These are phyloP conservation scores for Steatornis caripensis DNA, from an alignment of 2,113 vertebrate species.

Conservation along the genomic window DNA sequence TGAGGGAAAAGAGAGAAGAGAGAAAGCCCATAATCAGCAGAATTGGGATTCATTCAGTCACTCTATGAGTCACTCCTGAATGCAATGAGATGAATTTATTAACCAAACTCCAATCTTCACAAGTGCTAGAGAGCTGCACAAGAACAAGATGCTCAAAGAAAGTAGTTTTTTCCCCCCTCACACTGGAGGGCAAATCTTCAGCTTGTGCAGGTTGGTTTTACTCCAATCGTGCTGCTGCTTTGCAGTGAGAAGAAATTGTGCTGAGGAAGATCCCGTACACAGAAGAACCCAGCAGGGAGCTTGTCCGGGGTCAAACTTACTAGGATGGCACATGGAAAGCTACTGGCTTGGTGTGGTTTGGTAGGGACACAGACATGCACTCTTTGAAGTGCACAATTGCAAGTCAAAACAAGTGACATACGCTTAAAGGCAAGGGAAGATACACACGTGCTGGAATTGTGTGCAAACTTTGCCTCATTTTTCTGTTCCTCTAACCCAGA, in stretches of 20 bases:
- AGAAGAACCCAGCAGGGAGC: background rate
- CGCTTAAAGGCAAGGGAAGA: background rate
- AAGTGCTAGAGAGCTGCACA: background rate
- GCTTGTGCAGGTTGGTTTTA: background rate
- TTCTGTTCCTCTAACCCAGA: background rate
- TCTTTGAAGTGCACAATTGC: background rate
- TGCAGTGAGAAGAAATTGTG: background rate
- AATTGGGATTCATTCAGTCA: background rate
- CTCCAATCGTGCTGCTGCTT: background rate
- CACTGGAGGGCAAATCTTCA: background rate
- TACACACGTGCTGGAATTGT: background rate
- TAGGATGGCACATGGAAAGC: background rate
- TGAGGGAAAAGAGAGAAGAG: background rate
- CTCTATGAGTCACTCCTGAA: background rate
- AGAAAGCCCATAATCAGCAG: background rate
- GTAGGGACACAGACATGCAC: background rate
- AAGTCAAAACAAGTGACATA: background rate
- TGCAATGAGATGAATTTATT: background rate
- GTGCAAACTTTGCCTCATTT: background rate
- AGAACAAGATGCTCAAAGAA: background rate
- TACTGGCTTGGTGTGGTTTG: background rate
- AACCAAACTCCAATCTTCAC: background rate
- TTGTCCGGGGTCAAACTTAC: background rate
- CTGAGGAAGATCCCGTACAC: background rate
- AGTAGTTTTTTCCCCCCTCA: background rate